Conservation (phyloP, 92 coral and sea anemone genomes). For the Palythoa heliodiscus region DNA sequence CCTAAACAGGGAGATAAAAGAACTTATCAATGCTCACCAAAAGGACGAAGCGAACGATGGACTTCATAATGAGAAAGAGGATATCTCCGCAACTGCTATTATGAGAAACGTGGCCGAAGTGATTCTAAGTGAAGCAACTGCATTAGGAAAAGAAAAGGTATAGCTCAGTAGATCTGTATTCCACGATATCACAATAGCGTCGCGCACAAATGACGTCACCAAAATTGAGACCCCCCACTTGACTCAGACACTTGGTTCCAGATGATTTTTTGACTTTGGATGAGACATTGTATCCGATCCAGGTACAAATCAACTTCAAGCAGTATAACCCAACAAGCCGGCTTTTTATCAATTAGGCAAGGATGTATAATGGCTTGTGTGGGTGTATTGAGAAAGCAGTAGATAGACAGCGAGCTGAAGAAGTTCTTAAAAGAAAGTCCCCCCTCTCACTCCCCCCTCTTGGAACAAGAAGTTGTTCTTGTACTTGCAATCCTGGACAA, state of each 20-base stretch:
- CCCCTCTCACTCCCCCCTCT: no score
- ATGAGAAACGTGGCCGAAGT: not conserved
- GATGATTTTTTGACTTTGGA: no score
- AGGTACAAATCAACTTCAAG: no score
- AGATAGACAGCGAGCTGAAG: slow-evolving; percentile 26
- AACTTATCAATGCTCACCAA: not conserved
- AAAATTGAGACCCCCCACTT: no score
- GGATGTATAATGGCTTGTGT: slow-evolving; percentile 3
- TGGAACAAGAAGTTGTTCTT: slow-evolving; percentile 48
- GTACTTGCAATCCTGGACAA: slow-evolving; percentile 49
- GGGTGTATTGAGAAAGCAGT: slow-evolving; percentile 27
- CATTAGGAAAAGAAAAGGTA: not conserved
- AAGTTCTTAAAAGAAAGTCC: slow-evolving; percentile 35
- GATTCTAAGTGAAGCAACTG: not conserved
- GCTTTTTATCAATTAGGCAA: not conserved
- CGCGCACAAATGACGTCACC: no score
- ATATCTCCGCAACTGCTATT: not conserved
- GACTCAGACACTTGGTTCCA: no score
- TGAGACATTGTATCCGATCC: no score
- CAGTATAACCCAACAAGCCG: no score
- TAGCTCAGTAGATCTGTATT: slow-evolving; percentile 1
- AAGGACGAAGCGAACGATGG: not conserved
- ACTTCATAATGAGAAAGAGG: not conserved
- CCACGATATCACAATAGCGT: not conserved
- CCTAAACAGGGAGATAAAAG: slow-evolving; percentile 1